Percentiles rank a stretch among this genome's conserved stretches.
phyloP scores from a whole-genome alignment of 2,888 invertebrate species.

The Isotomurus palustris region DNA sequence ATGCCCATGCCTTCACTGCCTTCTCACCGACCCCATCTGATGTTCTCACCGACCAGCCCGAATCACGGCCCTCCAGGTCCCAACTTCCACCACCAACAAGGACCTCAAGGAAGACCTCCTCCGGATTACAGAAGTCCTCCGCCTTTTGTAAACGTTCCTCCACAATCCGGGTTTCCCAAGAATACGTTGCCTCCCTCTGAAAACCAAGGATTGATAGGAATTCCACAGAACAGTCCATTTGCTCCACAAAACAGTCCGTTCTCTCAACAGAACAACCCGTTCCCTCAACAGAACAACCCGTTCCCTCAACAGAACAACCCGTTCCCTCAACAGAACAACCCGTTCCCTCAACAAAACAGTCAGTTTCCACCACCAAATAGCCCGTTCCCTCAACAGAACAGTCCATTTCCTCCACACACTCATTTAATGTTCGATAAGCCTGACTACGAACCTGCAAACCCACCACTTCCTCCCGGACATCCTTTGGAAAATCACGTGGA shows the following conservation, averaged over 20 bases:
- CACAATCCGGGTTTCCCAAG: too few relatives aligned
- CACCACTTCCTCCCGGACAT: slow-evolving; percentile 42
- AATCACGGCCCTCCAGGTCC: background rate
- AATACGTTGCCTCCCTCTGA: slow-evolving; percentile 32
- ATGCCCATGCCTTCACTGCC: slow-evolving; percentile 1
- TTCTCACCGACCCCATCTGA: background rate
- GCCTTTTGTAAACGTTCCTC: slow-evolving; percentile 12
- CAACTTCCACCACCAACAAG: slow-evolving; percentile 2
- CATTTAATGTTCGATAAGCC: slow-evolving; percentile 42
- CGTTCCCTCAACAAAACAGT: too few relatives aligned
- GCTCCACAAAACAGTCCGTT: too few relatives aligned
- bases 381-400: slow-evolving; percentile 3
- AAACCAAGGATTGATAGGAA: too few relatives aligned
- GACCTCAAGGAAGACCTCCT: background rate
- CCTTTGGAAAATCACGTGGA: slow-evolving; percentile 14
- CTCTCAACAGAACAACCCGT: too few relatives aligned
- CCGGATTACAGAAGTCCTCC: background rate
- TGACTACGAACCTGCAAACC: slow-evolving; percentile 46
- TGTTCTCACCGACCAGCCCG: slow-evolving; percentile 9
- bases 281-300: too few relatives aligned
- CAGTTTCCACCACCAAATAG: background rate
- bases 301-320: too few relatives aligned
- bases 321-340: too few relatives aligned
- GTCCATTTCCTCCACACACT: slow-evolving; percentile 38
- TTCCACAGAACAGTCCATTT: too few relatives aligned